Evolutionary conservation across 2,888 invertebrate genomes (phyloP), one percentile per base, ranked within the genome.

Genomic region (Drosophila longiperda): DNA sequence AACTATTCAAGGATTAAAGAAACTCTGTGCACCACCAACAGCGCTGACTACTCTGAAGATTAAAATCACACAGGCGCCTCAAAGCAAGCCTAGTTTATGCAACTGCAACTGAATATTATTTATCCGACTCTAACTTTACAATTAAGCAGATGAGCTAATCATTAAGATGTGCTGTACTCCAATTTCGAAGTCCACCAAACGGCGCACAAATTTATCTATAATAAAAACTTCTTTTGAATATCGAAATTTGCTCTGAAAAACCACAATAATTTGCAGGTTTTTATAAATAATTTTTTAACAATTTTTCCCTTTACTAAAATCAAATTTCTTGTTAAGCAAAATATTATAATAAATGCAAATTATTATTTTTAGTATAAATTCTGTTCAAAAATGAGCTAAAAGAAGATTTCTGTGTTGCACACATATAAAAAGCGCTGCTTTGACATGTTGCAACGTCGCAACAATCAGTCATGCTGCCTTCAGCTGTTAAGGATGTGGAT

Each of bases 1-100:
- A 72, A 75, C 82, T 88, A 81, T 86, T 80, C 81, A 83, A 80
- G 83, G 75, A 87, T 83, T 67, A 75, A 75, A 52, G 53, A 64
- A 49, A 50, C 68, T 45, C 36, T 20, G 45, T 20, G 45, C 61
- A 17, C 12, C 72, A 71, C 73, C 70, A 63, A 64, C 73, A 23
- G 54, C 15, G 9, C 8, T 38, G 33, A 11, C 45, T 59, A 45
- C 73, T 33, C 45, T 29, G 63, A 15, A 42, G 58, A 67, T 45
- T n/a, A 50, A 66, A 75, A 75, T 54, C 69, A 59, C 38, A 55
- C 54, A 34, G 52, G 33, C 17, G 68, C 20, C 67, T 48, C 58
- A 42, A 53, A 49, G 64, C 36, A 15, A 7, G 48, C 49, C 38
- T 11, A 33, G 42, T 38, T 48, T 45, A 29, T 29, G 29, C 29